These are phyloP conservation scores for Dichetophora obliterata DNA, from an alignment of 2,888 invertebrate genomes.

Conservation along the genomic window DNA sequence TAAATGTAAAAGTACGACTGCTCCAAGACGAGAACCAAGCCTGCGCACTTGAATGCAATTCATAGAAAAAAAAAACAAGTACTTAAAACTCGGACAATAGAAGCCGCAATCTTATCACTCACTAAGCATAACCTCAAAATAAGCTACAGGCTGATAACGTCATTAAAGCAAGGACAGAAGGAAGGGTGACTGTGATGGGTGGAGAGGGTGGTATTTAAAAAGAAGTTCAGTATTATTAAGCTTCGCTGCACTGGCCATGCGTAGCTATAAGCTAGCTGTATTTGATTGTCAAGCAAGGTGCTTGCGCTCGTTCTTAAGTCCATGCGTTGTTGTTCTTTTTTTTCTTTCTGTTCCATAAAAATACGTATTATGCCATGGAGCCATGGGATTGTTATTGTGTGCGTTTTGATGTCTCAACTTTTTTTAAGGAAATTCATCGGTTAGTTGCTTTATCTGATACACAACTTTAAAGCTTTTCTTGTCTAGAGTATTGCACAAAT, in stretches of 20 bases:
- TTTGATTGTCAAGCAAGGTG: slow-evolving; percentile 1
- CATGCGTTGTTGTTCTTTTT: background rate
- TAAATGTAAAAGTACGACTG: background rate
- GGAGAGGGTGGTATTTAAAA: background rate
- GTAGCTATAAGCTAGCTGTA: background rate
- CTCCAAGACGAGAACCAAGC: slow-evolving; percentile 25
- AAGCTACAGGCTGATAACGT: too few relatives aligned
- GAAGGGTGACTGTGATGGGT: background rate
- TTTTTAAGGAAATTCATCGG: background rate
- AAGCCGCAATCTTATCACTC: slow-evolving; percentile 2
- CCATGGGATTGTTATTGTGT: background rate
- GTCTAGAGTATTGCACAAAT: slow-evolving; percentile 37
- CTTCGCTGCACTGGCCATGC: background rate
- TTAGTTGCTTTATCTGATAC: slow-evolving; percentile 27
- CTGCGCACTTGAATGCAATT: slow-evolving; percentile 19
- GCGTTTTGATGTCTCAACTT: background rate
- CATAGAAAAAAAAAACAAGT: background rate
- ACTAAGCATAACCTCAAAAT: background rate
- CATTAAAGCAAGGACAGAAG: background rate
- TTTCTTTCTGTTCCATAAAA: background rate
- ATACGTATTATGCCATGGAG: background rate
- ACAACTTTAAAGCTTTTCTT: slow-evolving; percentile 46
- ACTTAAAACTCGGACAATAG: background rate
- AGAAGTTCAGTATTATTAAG: background rate
- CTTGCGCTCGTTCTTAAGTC: background rate